A percentile compares a stretch with the other conserved stretches of the same genome.
These are phyloP conservation scores for Heliconius sara DNA, from an alignment of 2,888 invertebrate genomes.

Conservation along the genomic window DNA sequence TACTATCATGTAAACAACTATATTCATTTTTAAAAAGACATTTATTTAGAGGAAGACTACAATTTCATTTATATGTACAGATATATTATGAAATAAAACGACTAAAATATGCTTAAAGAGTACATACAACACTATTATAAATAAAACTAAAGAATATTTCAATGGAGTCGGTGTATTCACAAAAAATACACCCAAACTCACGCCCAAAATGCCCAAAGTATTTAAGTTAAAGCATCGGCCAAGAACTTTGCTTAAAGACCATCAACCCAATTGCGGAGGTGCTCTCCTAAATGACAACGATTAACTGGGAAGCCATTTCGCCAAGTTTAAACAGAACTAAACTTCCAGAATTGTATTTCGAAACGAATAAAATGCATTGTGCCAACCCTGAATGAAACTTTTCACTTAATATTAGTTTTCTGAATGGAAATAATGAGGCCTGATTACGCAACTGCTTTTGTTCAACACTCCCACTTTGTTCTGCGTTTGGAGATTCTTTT, in stretches of 20 bases:
- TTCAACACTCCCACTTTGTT: slow-evolving; percentile 27
- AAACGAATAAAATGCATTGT: slow-evolving; percentile 70
- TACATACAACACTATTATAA: neutral
- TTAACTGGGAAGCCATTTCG: slow-evolving; percentile 76
- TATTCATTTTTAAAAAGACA: too few species aligned
- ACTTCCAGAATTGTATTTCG: slow-evolving; percentile 71
- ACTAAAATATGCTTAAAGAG: neutral
- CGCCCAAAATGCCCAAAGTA: slow-evolving; percentile 15
- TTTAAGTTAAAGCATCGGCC: slow-evolving; percentile 39
- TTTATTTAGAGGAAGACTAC: too few species aligned
- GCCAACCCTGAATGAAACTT: slow-evolving; percentile 59
- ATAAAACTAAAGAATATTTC: neutral
- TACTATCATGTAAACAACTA: too few species aligned
- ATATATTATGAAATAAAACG: too few species aligned
- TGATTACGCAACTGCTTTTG: slow-evolving; percentile 38
- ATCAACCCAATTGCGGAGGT: slow-evolving; percentile 64
- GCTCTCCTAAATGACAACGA: slow-evolving; percentile 73
- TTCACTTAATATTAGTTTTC: slow-evolving; percentile 57
- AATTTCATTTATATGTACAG: too few species aligned
- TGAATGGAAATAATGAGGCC: slow-evolving; percentile 47
- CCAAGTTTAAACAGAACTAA: slow-evolving; percentile 74
- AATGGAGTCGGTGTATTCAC: neutral
- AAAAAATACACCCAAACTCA: neutral
- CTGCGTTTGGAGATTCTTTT: slow-evolving; percentile 25
- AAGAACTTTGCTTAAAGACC: slow-evolving; percentile 67